Conservation (phyloP, 2,797 vertebrate species). For the Dendrocincla fuliginosa region DNA sequence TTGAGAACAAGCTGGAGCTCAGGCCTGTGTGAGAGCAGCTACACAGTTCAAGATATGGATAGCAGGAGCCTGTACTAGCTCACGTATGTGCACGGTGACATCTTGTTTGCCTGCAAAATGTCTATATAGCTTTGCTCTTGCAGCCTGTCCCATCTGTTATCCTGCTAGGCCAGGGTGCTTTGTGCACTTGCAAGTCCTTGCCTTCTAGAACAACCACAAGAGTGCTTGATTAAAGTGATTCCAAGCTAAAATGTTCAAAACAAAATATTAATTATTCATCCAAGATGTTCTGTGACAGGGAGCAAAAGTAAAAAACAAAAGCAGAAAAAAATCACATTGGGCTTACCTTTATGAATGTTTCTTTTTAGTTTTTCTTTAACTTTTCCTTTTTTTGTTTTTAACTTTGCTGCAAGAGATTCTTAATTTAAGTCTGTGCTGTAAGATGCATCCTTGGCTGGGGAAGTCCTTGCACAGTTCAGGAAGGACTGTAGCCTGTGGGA, state of each 20-base stretch:
- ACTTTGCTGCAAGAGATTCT: not conserved
- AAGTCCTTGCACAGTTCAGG: not conserved
- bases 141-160: not conserved
- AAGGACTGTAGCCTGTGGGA: not conserved
- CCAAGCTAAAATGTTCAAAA: not conserved
- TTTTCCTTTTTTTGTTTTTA: not conserved
- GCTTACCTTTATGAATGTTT: not conserved
- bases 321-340: not conserved
- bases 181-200: not conserved
- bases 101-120: not conserved
- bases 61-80: not conserved
- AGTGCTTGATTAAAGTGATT: not conserved
- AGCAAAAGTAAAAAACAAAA: not conserved
- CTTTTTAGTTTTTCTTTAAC: not conserved
- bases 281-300: not conserved
- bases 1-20: not conserved
- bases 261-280: not conserved
- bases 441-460: not conserved
- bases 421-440: not conserved
- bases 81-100: fast-evolving
- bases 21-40: not conserved
- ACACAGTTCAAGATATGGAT: not conserved
- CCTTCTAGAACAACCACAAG: not conserved
- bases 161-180: not conserved
- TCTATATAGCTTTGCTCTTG: fast-evolving